Evolutionary conservation across 35 echinoderm and acorn worm species (phyloP), one percentile per base, ranked within the genome.

Genomic region (Lytechinus pictus): DNA sequence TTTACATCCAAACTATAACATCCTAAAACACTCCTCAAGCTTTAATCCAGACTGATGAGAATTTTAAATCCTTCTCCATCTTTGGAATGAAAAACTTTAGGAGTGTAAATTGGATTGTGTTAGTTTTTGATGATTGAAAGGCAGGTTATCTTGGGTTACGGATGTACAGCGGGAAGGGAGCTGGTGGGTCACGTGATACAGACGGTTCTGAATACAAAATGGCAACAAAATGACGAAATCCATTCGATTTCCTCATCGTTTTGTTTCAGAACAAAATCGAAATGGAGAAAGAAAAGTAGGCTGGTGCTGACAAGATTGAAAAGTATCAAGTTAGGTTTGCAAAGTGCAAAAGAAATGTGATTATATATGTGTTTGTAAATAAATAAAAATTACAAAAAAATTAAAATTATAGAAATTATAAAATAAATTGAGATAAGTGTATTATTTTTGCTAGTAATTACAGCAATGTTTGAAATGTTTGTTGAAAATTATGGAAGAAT

Each of bases 161-260:
- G 11, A 14, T 90, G 28, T 54, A 9, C 11, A 54, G 88, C 88
- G 28, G 88, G 88, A 90, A 90, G 88, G 88, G 52, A 90, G 16
- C 28, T 90, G 88, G 88, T 12, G 52, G 29, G 52, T 90, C 88
- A 90, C 88, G 88, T 90, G 88, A 54, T 90, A 24, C 66, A 79
- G 66, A 79, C 66, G 66, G 66, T 79, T 79, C 66, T 79, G 66
- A 79, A 79, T 24, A 79, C 21, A 79, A 79, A 79, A 79, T 79
- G 66, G 66, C 19, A 79, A 79, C 66, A 14, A 44, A 44, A 79
- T 79, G 66, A 79, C 19, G 19, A 79, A 24, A 24, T n/a, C 66
- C 19, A 24, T 79, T 79, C 21, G 66, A 79, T 79, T 79, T 79
- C 66, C 16, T 79, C 66, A 79, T 79, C 66, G 21, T 79, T 79